Conservation (phyloP, 1,140 invertebrate genomes). For the Saccostrea glomerata region DNA sequence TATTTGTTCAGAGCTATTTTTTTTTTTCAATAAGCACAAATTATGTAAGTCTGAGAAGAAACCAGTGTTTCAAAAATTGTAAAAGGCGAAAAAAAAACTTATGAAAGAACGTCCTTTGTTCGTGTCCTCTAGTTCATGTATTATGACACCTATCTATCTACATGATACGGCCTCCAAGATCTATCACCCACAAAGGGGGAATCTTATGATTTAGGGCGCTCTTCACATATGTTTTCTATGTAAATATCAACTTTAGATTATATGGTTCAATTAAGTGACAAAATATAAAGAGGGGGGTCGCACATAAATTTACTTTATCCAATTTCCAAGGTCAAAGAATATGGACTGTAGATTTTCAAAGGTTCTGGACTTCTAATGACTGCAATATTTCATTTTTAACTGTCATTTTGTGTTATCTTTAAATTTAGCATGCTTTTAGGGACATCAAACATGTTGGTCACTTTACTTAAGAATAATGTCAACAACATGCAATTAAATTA, state of each 20-base stretch:
- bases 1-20: too few relatives aligned
- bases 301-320: background rate
- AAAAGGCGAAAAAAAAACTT: background rate
- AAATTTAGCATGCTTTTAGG: too few relatives aligned
- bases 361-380: background rate
- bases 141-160: conserved; percentile 37
- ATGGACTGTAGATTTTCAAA: background rate
- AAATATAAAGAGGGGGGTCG: background rate
- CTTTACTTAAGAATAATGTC: too few relatives aligned
- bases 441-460: too few relatives aligned
- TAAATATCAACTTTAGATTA: conserved; percentile 30
- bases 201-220: conserved; percentile 26
- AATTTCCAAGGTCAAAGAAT: background rate
- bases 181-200: background rate
- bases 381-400: conserved; percentile 30
- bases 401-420: background rate
- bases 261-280: conserved; percentile 34
- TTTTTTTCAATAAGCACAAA: background rate
- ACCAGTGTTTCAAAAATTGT: background rate
- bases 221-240: conserved; percentile 20
- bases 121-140: background rate
- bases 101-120: background rate
- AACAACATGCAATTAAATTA: too few relatives aligned
- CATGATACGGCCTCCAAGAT: background rate
- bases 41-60: background rate